These are phyloP conservation scores for Steatornis caripensis DNA, from an alignment of 2,113 vertebrate genomes.

Conservation along the genomic window DNA sequence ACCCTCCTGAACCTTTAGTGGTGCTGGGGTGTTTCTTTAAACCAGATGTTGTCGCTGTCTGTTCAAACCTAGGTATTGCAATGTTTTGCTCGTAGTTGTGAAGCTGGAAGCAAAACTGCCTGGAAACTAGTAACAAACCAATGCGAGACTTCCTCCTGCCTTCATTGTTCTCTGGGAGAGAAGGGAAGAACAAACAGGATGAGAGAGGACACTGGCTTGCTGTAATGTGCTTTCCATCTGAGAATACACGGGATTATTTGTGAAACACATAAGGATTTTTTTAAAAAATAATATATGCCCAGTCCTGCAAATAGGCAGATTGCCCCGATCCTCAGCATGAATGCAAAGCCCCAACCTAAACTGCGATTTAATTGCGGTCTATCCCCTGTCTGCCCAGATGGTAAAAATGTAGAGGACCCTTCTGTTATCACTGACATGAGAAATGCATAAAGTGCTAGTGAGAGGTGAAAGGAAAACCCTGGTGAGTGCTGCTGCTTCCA, in stretches of 20 bases:
- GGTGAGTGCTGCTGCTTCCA: background rate
- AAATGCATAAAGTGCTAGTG: background rate
- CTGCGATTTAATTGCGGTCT: background rate
- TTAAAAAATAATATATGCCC: background rate
- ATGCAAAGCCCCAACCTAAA: background rate
- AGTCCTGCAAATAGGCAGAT: background rate
- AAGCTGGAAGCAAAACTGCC: constrained; percentile 51
- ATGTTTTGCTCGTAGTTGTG: background rate
- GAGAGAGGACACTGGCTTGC: background rate
- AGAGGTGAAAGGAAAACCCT: background rate
- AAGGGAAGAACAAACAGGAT: background rate
- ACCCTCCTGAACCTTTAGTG: background rate
- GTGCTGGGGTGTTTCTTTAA: background rate
- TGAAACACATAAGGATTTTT: background rate
- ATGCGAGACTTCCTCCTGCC: constrained; percentile 37
- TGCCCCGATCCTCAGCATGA: background rate
- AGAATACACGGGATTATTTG: background rate
- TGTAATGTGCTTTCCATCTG: background rate
- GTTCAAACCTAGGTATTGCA: background rate
- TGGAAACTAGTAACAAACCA: constrained; percentile 51
- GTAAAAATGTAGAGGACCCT: background rate
- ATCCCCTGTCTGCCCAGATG: background rate
- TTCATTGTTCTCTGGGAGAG: constrained; percentile 17
- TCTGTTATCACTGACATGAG: background rate
- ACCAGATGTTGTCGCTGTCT: background rate